phyloP scores from a whole-genome alignment of 2,888 invertebrate species.

The Caenorhabditis auriculariae region DNA sequence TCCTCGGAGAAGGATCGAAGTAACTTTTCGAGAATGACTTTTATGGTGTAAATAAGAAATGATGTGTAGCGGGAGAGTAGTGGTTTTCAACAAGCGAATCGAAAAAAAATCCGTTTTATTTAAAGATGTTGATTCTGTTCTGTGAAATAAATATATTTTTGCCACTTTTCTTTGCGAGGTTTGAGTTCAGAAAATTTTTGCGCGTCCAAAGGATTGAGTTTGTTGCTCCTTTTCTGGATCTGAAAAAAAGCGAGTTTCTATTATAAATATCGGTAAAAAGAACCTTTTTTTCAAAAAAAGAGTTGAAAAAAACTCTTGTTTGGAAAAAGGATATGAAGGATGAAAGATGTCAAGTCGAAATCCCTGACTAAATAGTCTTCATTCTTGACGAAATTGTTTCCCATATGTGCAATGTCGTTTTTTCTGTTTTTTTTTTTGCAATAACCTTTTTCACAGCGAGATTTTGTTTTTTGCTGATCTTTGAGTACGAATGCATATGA shows the following conservation, averaged over 20 bases:
- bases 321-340: neutral
- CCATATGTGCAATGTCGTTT: no score
- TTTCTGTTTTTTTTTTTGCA: neutral
- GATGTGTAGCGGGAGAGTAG: no score
- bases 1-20: slow-evolving; percentile 52
- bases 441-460: neutral
- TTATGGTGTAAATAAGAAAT: no score
- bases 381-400: no score
- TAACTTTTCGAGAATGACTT: slow-evolving; percentile 38
- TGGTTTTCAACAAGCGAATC: no score
- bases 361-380: no score
- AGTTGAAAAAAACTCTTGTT: neutral
- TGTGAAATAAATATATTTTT: slow-evolving; percentile 26
- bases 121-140: no score
- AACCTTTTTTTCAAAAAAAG: neutral
- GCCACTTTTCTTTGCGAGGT: neutral
- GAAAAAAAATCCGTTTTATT: no score
- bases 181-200: neutral
- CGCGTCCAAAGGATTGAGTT: neutral
- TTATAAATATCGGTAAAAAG: neutral
- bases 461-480: neutral
- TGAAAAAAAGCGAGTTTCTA: neutral
- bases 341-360: neutral
- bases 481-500: neutral
- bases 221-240: neutral